phyloP scores from a whole-genome alignment of 2,888 invertebrate genomes.

The Aradus depressus region DNA sequence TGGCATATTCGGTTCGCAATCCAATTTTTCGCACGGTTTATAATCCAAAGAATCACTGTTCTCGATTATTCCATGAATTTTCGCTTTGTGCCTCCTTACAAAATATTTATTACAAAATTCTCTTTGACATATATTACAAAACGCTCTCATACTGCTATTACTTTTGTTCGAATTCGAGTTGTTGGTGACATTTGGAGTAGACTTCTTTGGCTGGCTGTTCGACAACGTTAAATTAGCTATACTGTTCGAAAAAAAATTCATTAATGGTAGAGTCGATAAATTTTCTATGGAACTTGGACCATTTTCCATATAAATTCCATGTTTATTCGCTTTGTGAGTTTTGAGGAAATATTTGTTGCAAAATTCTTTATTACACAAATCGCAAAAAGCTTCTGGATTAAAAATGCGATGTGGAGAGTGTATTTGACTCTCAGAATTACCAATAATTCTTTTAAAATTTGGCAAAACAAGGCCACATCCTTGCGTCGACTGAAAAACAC shows the following conservation, averaged over 20 bases:
- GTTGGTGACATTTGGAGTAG: constrained; percentile 10
- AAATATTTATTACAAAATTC: constrained; percentile 91
- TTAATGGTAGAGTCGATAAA: constrained; percentile 26
- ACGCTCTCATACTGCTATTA: constrained; percentile 47
- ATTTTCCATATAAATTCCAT: constrained; percentile 70
- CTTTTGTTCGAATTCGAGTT: constrained; percentile 13
- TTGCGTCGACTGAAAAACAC: constrained; percentile 22
- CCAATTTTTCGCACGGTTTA: constrained; percentile 22
- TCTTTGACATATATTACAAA: constrained; percentile 85
- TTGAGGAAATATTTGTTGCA: constrained; percentile 97
- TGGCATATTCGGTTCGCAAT: constrained; percentile 20
- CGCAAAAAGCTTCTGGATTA: constrained; percentile 94
- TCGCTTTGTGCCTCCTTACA: constrained; percentile 80
- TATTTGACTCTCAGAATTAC: constrained; percentile 25
- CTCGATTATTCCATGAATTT: constrained; percentile 68
- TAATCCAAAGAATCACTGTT: constrained; percentile 24
- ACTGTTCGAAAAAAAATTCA: constrained; percentile 29
- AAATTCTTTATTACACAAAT: constrained; percentile 95
- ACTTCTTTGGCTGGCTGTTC: constrained; percentile 16
- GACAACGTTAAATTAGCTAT: constrained; percentile 18
- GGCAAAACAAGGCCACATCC: constrained; percentile 21
- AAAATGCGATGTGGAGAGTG: constrained; percentile 54
- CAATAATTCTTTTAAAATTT: constrained; percentile 24
- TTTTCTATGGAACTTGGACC: constrained; percentile 24
- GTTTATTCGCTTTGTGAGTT: constrained; percentile 95